phyloP scores from a whole-genome alignment of 2,888 invertebrate species.

The Drosophila colorata region DNA sequence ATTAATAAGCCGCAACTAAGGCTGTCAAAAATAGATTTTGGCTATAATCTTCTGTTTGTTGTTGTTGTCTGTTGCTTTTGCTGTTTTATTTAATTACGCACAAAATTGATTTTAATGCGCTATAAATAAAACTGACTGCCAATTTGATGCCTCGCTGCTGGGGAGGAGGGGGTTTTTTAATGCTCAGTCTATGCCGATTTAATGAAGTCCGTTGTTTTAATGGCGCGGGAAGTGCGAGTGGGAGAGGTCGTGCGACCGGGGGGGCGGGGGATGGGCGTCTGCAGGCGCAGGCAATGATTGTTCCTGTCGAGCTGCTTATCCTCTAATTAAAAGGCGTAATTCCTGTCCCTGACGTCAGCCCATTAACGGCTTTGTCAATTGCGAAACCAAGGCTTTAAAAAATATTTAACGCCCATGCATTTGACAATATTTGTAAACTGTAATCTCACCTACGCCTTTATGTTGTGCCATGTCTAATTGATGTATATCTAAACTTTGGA shows the following conservation, averaged over 20 bases:
- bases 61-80: constrained; percentile 25
- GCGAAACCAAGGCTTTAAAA: constrained; percentile 20
- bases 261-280: not conserved
- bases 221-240: constrained; percentile 3
- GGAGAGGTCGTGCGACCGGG: no score
- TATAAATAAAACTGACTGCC: constrained; percentile 71
- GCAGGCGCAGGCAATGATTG: constrained; percentile 31
- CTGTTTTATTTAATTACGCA: constrained; percentile 64
- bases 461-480: not conserved
- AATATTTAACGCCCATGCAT: constrained; percentile 3
- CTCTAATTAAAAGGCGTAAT: constrained; percentile 72
- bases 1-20: constrained; percentile 51
- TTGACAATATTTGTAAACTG: constrained; percentile 5
- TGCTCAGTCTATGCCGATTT: constrained; percentile 50
- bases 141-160: constrained; percentile 57
- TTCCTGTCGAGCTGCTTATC: constrained; percentile 49
- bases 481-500: not conserved
- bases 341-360: constrained; percentile 66
- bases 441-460: not conserved
- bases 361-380: constrained; percentile 48
- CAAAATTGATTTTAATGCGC: constrained; percentile 77
- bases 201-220: constrained; percentile 68
- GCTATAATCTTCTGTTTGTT: constrained; percentile 13
- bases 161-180: constrained; percentile 23
- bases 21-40: constrained; percentile 59